These are phyloP conservation scores for Dendropsophus ebraccatus DNA, from an alignment of 2,113 vertebrate species.

Conservation along the genomic window DNA sequence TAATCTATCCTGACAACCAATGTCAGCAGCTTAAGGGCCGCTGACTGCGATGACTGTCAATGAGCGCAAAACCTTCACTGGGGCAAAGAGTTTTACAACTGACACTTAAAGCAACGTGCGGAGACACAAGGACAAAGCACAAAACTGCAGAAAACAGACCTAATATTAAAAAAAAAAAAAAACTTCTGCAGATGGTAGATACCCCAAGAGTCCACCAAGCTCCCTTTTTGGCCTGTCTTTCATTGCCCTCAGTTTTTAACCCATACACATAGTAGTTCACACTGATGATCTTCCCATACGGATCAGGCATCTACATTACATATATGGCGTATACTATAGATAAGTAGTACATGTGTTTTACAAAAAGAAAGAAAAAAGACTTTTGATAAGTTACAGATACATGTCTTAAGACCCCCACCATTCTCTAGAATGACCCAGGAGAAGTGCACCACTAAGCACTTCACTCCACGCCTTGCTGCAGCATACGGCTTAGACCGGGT, in stretches of 20 bases:
- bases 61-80: slow-evolving; percentile 11
- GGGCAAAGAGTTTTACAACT: background rate
- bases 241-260: background rate
- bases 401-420: too few species aligned
- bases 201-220: too few species aligned
- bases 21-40: slow-evolving; percentile 35
- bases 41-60: background rate
- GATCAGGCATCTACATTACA: background rate
- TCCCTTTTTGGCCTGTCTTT: too few species aligned
- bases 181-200: background rate
- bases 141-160: background rate
- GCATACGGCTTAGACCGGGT: too few species aligned
- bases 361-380: too few species aligned
- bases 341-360: too few species aligned
- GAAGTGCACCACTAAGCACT: too few species aligned
- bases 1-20: slow-evolving; percentile 32
- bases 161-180: background rate
- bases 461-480: too few species aligned
- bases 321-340: too few species aligned
- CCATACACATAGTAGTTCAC: background rate
- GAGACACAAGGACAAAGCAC: background rate
- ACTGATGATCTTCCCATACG: background rate
- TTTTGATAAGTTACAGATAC: too few species aligned
- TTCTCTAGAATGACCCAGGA: too few species aligned
- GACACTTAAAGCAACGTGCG: background rate